These are phyloP conservation scores for Ochropleura plecta DNA, from an alignment of 2,888 invertebrate genomes.

Conservation along the genomic window DNA sequence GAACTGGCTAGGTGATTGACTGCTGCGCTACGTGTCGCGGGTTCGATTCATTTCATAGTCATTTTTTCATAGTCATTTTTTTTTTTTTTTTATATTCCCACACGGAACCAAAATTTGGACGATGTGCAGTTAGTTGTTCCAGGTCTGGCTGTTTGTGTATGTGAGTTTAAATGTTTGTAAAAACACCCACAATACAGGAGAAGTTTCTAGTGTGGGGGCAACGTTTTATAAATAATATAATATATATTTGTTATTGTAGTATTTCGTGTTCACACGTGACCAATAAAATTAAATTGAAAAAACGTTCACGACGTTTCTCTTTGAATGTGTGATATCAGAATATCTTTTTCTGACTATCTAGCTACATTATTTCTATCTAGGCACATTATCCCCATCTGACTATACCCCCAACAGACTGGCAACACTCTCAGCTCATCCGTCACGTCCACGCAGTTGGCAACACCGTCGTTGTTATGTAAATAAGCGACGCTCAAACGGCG, in stretches of 20 bases:
- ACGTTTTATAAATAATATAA: too few relatives aligned
- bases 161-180: too few relatives aligned
- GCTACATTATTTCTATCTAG: background rate
- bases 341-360: background rate
- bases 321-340: background rate
- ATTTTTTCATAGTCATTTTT: too few relatives aligned
- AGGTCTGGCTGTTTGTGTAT: too few relatives aligned
- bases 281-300: background rate
- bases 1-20: too few relatives aligned
- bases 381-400: slow-evolving; percentile 28
- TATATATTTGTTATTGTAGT: background rate
- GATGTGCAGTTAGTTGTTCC: too few relatives aligned
- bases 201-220: too few relatives aligned
- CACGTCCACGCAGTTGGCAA: slow-evolving; percentile 49
- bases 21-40: too few relatives aligned
- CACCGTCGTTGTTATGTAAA: slow-evolving; percentile 63
- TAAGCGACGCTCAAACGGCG: slow-evolving; percentile 46
- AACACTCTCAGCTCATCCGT: slow-evolving; percentile 45
- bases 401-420: slow-evolving; percentile 3
- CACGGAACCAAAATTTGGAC: too few relatives aligned
- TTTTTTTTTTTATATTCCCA: too few relatives aligned
- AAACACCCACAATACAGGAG: too few relatives aligned
- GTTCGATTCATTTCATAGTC: too few relatives aligned
- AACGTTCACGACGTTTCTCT: background rate
- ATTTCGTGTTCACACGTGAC: background rate